phyloP scores from a whole-genome alignment of 2,113 vertebrate species.

The Narcine bancroftii region DNA sequence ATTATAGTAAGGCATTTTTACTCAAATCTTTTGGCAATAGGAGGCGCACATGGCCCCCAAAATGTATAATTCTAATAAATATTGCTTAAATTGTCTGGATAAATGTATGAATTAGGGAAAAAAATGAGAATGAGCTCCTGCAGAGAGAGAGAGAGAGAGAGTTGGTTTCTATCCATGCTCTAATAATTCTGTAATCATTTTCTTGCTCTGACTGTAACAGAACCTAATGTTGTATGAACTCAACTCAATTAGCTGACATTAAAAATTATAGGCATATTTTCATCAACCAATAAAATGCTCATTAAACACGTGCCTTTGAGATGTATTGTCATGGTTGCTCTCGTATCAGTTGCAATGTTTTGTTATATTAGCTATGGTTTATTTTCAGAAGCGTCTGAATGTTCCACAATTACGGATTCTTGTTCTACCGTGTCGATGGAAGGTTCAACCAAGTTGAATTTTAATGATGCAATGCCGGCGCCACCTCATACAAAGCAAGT shows the following conservation, averaged over 20 bases:
- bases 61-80: no score
- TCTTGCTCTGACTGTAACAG: neutral
- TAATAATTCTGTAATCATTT: neutral
- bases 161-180: no score
- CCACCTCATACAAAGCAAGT: neutral
- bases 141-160: no score
- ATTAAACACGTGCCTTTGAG: no score
- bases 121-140: no score
- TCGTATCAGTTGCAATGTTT: neutral
- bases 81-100: no score
- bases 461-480: neutral
- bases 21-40: no score
- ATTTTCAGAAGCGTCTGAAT: conserved; percentile 59
- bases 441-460: conserved; percentile 59
- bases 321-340: neutral
- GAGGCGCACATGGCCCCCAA: no score
- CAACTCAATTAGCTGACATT: neutral
- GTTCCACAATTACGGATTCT: conserved; percentile 49
- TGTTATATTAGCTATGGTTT: conserved; percentile 8
- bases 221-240: neutral
- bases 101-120: no score
- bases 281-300: no score
- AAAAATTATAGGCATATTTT: neutral
- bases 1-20: no score
- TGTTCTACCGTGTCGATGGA: conserved; percentile 48